phyloP scores from a whole-genome alignment of 2,797 vertebrate genomes.

The Arctocebus calabarensis region DNA sequence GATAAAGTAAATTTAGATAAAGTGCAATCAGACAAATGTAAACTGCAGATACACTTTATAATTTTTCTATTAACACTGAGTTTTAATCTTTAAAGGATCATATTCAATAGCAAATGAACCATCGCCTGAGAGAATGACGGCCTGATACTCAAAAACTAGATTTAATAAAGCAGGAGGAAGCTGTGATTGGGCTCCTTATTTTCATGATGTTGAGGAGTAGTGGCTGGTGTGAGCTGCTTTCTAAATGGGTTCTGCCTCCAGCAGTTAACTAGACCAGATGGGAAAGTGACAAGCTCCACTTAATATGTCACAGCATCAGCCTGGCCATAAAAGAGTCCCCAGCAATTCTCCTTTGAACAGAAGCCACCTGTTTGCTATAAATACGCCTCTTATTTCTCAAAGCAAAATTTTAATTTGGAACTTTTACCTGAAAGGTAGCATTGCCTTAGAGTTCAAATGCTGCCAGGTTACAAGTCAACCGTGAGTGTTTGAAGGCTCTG shows the following conservation, averaged over 20 bases:
- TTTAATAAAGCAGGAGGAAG: constrained; percentile 85
- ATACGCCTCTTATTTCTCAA: constrained; percentile 81
- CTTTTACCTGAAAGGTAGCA: constrained; percentile 75
- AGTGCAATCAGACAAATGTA: constrained; percentile 81
- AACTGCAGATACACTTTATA: constrained; percentile 71
- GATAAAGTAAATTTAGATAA: constrained; percentile 71
- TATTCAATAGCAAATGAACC: constrained; percentile 81
- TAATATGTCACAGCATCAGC: constrained; percentile 85
- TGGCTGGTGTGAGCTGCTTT: constrained; percentile 80
- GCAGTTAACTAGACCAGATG: constrained; percentile 88
- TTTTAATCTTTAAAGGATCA: constrained; percentile 75
- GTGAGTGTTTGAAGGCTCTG: constrained; percentile 71
- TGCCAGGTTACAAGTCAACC: constrained; percentile 73
- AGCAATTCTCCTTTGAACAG: constrained; percentile 83
- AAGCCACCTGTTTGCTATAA: constrained; percentile 88
- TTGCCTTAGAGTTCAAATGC: constrained; percentile 58
- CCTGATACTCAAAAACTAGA: constrained; percentile 79
- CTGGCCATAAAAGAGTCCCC: constrained; percentile 83
- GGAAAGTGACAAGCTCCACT: constrained; percentile 86
- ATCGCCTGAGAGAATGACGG: constrained; percentile 83
- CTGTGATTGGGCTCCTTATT: constrained; percentile 82
- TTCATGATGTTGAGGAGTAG: constrained; percentile 83
- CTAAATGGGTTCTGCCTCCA: constrained; percentile 83
- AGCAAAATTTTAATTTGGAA: constrained; percentile 80
- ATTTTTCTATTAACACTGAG: constrained; percentile 81